Evolutionary conservation across 2,797 vertebrate genomes (phyloP).

Genomic region (Phylloscopus collybita): DNA sequence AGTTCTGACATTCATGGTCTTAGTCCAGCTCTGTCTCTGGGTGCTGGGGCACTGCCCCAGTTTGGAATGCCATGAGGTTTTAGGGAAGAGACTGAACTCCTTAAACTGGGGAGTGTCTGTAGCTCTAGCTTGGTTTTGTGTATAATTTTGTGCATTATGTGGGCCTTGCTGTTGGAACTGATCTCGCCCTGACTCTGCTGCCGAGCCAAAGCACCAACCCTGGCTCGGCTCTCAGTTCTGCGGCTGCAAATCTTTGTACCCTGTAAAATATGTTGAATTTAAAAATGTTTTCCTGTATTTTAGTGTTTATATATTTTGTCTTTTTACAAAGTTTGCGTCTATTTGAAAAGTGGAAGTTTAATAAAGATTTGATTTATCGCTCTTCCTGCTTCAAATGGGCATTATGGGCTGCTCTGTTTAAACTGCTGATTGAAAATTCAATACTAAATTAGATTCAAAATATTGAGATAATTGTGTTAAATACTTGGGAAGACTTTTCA

Average conservation of each 20-base stretch:
- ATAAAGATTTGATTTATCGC: slow-evolving; percentile 31
- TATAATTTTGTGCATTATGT: neutral
- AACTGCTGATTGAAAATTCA: neutral
- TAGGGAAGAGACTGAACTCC: neutral
- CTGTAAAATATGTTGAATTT: slow-evolving; percentile 46
- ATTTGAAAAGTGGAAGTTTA: neutral
- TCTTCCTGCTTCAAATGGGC: neutral
- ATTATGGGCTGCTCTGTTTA: neutral
- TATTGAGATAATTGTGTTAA: neutral
- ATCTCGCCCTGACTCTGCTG: too few relatives aligned
- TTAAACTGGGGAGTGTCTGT: neutral
- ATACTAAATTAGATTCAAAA: neutral
- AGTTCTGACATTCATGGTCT: neutral
- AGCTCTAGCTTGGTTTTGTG: neutral
- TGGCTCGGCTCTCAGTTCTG: neutral
- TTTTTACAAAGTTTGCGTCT: neutral
- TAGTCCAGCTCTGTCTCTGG: neutral
- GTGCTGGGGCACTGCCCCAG: neutral
- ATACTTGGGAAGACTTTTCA: neutral
- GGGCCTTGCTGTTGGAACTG: neutral
- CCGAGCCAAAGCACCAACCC: neutral
- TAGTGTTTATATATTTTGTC: neutral
- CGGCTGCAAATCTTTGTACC: neutral
- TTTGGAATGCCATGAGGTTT: neutral
- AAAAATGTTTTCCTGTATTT: neutral